These are phyloP conservation scores for Ganaspis brasiliensis DNA, from an alignment of 2,888 invertebrate genomes.

Conservation along the genomic window DNA sequence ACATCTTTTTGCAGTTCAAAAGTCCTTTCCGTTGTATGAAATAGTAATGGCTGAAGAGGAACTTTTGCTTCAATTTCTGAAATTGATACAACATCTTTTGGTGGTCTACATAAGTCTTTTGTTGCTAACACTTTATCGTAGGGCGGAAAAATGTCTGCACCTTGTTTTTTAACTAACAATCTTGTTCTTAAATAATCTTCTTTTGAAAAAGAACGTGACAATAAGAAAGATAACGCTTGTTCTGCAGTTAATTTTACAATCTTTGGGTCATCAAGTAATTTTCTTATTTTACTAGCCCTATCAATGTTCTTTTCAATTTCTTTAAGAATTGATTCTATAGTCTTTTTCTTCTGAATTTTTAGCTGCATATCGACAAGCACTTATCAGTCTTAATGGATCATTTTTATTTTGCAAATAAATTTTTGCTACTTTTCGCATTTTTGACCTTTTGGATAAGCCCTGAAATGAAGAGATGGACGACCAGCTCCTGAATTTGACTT, in stretches of 20 bases:
- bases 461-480: constrained; percentile 34
- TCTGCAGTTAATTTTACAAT: constrained; percentile 17
- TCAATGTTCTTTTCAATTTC: constrained; percentile 10
- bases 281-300: constrained; percentile 14
- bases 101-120: constrained; percentile 17
- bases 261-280: constrained; percentile 15
- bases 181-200: constrained; percentile 24
- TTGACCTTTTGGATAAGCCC: background rate
- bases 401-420: constrained; percentile 15
- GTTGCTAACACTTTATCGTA: constrained; percentile 15
- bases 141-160: constrained; percentile 38
- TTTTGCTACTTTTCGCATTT: constrained; percentile 8
- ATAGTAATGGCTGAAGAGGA: constrained; percentile 37
- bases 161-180: constrained; percentile 11
- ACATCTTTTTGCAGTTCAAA: constrained; percentile 35
- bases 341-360: constrained; percentile 15
- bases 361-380: constrained; percentile 40
- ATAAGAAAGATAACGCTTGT: constrained; percentile 39
- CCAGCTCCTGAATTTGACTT: background rate
- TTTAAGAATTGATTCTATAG: background rate
- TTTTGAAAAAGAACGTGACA: constrained; percentile 30
- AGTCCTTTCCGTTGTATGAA: constrained; percentile 41
- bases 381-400: constrained; percentile 11
- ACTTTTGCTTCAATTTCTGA: constrained; percentile 30
- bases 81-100: constrained; percentile 26